A percentile compares a stretch with the other conserved stretches of the same genome.
Conservation (phyloP, 2,888 invertebrate genomes). For the Azorinus chamasolen region DNA sequence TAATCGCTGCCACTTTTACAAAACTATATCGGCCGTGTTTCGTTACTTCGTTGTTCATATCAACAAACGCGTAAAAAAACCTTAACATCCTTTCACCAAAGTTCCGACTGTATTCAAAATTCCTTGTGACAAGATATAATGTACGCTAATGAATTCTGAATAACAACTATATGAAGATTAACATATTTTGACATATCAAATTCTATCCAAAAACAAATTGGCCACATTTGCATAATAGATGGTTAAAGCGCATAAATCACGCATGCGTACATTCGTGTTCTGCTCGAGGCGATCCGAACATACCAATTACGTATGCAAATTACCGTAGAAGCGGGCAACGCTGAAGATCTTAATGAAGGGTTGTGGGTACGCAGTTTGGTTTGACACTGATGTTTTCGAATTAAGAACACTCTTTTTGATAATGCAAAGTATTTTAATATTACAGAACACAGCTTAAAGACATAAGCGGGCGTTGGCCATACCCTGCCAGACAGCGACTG, state of each 20-base stretch:
- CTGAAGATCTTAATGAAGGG: constrained; percentile 37
- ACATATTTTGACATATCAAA: constrained; percentile 45
- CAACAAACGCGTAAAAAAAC: too few relatives aligned
- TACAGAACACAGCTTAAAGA: too few relatives aligned
- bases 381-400: constrained; percentile 48
- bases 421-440: too few relatives aligned
- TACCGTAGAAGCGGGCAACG: constrained; percentile 45
- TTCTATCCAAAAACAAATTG: constrained; percentile 56
- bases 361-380: constrained; percentile 10
- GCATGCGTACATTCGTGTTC: constrained; percentile 22
- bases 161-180: constrained; percentile 13
- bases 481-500: neutral
- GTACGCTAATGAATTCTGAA: too few relatives aligned
- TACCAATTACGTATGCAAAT: constrained; percentile 65
- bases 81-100: too few relatives aligned
- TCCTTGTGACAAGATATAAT: too few relatives aligned
- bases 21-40: too few relatives aligned
- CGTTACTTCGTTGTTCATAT: too few relatives aligned
- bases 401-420: neutral
- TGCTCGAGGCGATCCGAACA: constrained; percentile 50
- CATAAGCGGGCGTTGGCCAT: too few relatives aligned
- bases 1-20: too few relatives aligned
- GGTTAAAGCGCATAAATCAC: constrained; percentile 54
- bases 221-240: constrained; percentile 66
- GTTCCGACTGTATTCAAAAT: too few relatives aligned